phyloP scores from a whole-genome alignment of 1,140 invertebrate genomes.

The Phymorhynchus buccinoides region DNA sequence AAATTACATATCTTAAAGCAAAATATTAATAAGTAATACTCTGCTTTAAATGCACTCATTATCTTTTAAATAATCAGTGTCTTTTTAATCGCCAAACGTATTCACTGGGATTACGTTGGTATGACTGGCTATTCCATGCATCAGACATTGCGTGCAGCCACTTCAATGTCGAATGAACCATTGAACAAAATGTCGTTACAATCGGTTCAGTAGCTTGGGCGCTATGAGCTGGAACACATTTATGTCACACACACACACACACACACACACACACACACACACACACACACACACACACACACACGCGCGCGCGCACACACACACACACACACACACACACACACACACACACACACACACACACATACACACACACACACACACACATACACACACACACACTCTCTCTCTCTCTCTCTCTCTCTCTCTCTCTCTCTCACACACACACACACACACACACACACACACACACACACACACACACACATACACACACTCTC shows the following conservation, averaged over 20 bases:
- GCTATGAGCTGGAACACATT: too few relatives aligned
- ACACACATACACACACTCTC: not conserved
- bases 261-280: not conserved
- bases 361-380: not conserved
- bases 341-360: not conserved
- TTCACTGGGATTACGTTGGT: too few relatives aligned
- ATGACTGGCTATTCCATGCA: too few relatives aligned
- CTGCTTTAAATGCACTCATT: too few relatives aligned
- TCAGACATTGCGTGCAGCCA: too few relatives aligned
- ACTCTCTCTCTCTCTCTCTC: not conserved
- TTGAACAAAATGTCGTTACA: too few relatives aligned
- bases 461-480: slow-evolving; percentile 12
- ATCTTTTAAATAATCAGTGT: too few relatives aligned
- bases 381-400: slow-evolving; percentile 7
- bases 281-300: not conserved
- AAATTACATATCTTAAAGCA: too few relatives aligned
- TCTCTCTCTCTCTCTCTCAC: slow-evolving; percentile 6
- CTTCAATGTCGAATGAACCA: too few relatives aligned
- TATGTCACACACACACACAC: not conserved
- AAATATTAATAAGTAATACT: too few relatives aligned
- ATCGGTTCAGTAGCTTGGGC: too few relatives aligned
- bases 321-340: not conserved
- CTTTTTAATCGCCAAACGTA: too few relatives aligned
- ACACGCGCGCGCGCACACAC: not conserved
- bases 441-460: slow-evolving; percentile 23